A percentile compares a stretch with the other conserved stretches of the same genome.
These are phyloP conservation scores for Cheilosia vernalis DNA, from an alignment of 2,888 invertebrate genomes.

Conservation along the genomic window DNA sequence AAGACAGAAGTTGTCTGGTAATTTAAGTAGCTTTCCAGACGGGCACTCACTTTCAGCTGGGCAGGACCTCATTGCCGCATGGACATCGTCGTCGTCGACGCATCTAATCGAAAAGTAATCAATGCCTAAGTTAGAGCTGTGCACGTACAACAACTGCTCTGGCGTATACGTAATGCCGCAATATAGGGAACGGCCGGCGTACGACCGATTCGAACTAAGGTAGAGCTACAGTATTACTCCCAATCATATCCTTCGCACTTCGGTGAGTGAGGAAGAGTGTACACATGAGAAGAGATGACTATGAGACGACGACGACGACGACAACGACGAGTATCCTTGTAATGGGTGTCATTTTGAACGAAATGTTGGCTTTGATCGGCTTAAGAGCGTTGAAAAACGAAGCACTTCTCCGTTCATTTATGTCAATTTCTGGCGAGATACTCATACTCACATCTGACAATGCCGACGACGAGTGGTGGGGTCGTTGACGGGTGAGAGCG, in stretches of 20 bases:
- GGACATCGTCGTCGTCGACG: conserved; percentile 12
- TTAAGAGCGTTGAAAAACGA: conserved; percentile 75
- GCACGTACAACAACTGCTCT: conserved; percentile 27
- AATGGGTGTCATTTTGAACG: conserved; percentile 74
- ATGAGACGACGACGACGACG: conserved; percentile 32
- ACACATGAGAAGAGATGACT: conserved; percentile 32
- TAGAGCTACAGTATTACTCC: conserved; percentile 39
- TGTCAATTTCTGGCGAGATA: conserved; percentile 66
- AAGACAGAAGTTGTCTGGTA: conserved; percentile 66
- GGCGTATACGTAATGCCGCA: conserved; percentile 3
- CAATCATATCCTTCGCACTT: conserved; percentile 45
- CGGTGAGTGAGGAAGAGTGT: conserved; percentile 12
- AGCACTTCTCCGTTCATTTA: conserved; percentile 67
- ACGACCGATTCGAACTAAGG: conserved; percentile 47
- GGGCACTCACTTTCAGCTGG: conserved; percentile 35
- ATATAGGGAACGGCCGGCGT: conserved; percentile 30
- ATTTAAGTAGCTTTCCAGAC: conserved; percentile 64
- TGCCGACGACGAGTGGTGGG: conserved; percentile 50
- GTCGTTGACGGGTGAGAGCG: conserved; percentile 3
- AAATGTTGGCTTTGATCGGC: conserved; percentile 73
- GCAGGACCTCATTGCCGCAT: conserved; percentile 29
- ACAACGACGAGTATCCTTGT: conserved; percentile 69
- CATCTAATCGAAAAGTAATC: conserved; percentile 72
- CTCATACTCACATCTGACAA: conserved; percentile 54
- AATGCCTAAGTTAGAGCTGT: conserved; percentile 62